Evolutionary conservation across 2,888 invertebrate species (phyloP).

Genomic region (Melanotus villosus): DNA sequence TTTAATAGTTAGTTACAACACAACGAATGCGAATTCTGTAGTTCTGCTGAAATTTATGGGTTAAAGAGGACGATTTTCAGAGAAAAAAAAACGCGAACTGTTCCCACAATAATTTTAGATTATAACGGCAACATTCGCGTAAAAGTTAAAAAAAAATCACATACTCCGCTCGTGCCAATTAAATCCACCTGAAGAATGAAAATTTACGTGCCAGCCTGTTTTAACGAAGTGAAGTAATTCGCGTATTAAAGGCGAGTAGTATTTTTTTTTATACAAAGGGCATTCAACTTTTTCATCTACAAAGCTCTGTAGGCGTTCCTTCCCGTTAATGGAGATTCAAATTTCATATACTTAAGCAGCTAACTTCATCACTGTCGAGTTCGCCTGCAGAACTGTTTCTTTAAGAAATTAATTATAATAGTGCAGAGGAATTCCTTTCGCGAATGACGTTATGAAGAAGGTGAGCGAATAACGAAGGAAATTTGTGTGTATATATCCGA

Average conservation of each 20-base stretch:
- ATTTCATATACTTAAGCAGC: slow-evolving; percentile 4
- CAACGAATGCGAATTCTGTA: too few species aligned
- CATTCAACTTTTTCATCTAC: not conserved
- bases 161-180: too few species aligned
- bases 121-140: slow-evolving; percentile 6
- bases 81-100: too few species aligned
- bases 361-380: slow-evolving; percentile 6
- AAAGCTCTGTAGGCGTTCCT: not conserved
- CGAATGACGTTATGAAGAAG: not conserved
- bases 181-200: too few species aligned
- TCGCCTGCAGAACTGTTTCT: not conserved
- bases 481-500: not conserved
- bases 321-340: slow-evolving; percentile 8
- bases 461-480: not conserved
- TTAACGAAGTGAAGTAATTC: not conserved
- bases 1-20: too few species aligned
- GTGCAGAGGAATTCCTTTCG: not conserved
- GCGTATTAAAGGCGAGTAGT: not conserved
- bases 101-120: slow-evolving; percentile 22
- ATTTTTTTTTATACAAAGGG: not conserved
- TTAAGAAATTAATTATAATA: not conserved
- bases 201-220: not conserved
- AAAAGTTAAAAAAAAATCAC: too few species aligned
- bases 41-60: too few species aligned
- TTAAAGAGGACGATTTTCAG: too few species aligned